These are phyloP conservation scores for Oscheius sp. DNA, from an alignment of 2,888 invertebrate species.

Conservation along the genomic window DNA sequence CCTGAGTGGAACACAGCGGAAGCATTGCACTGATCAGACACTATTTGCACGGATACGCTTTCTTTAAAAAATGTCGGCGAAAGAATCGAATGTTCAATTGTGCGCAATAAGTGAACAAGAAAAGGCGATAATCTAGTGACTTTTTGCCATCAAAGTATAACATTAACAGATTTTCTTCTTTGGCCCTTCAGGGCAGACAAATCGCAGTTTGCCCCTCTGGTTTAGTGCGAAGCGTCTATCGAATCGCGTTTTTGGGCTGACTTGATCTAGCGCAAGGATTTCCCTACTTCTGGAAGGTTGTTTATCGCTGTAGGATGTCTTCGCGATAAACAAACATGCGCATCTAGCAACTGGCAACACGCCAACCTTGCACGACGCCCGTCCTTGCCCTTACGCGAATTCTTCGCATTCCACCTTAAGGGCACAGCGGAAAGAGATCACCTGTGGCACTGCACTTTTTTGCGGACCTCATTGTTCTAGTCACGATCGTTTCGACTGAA, in stretches of 20 bases:
- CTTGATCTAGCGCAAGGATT: conserved; percentile 11
- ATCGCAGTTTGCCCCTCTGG: neutral
- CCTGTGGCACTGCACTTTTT: no score
- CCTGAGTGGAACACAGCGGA: conserved; percentile 37
- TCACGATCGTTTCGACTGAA: no score
- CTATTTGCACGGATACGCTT: conserved; percentile 5
- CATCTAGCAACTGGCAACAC: conserved; percentile 33
- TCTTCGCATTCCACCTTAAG: conserved; percentile 24
- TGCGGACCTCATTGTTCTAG: no score
- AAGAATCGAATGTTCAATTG: no score
- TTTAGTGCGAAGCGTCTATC: neutral
- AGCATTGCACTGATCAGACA: conserved; percentile 34
- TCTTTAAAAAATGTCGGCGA: conserved; percentile 1
- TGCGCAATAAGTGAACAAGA: no score
- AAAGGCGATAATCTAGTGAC: no score
- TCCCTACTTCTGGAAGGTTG: conserved; percentile 29
- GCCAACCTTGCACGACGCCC: conserved; percentile 34
- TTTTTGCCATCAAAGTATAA: conserved; percentile 4
- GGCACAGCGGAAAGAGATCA: neutral
- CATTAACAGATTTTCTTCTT: conserved; percentile 11
- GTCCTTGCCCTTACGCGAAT: conserved; percentile 34
- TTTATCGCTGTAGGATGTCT: conserved; percentile 33
- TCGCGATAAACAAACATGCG: conserved; percentile 35
- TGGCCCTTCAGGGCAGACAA: neutral
- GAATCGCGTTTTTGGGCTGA: conserved; percentile 25